Evolutionary conservation across 1,140 invertebrate genomes (phyloP).

Genomic region (Aphis craccivora): DNA sequence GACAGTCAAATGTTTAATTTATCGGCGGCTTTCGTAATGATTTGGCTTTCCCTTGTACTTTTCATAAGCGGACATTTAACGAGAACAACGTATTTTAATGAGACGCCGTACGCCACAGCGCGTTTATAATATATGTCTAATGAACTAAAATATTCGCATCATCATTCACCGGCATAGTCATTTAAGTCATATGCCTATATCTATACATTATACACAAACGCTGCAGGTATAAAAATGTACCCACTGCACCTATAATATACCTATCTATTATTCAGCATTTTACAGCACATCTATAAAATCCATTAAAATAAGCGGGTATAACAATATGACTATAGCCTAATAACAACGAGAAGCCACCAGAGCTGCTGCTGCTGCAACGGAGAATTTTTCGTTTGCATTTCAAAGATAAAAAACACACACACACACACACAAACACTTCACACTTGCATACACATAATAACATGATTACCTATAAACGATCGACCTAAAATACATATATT

Average conservation of each 20-base stretch:
- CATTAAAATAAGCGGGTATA: not conserved
- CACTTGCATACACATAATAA: too few relatives aligned
- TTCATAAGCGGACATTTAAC: slow-evolving; percentile 6
- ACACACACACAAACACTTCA: too few relatives aligned
- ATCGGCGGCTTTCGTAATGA: not conserved
- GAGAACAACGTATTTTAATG: slow-evolving; percentile 51
- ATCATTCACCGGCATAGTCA: slow-evolving; percentile 21
- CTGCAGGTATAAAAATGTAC: not conserved
- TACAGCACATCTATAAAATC: slow-evolving; percentile 11
- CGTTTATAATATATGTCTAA: not conserved
- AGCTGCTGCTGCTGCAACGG: too few relatives aligned
- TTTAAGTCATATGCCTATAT: not conserved
- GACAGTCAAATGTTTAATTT: slow-evolving; percentile 13
- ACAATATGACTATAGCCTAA: not conserved
- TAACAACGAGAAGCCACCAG: too few relatives aligned
- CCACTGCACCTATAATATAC: too few relatives aligned
- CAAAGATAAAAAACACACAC: too few relatives aligned
- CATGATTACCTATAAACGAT: too few relatives aligned
- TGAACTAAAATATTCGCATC: slow-evolving; percentile 41
- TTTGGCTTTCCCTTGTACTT: slow-evolving; percentile 7
- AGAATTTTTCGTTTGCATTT: too few relatives aligned
- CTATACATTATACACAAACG: not conserved
- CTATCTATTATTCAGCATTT: not conserved
- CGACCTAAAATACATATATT: not conserved
- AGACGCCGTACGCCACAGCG: not conserved